phyloP scores from a whole-genome alignment of 1,140 invertebrate species.

The Hetaerina americana region DNA sequence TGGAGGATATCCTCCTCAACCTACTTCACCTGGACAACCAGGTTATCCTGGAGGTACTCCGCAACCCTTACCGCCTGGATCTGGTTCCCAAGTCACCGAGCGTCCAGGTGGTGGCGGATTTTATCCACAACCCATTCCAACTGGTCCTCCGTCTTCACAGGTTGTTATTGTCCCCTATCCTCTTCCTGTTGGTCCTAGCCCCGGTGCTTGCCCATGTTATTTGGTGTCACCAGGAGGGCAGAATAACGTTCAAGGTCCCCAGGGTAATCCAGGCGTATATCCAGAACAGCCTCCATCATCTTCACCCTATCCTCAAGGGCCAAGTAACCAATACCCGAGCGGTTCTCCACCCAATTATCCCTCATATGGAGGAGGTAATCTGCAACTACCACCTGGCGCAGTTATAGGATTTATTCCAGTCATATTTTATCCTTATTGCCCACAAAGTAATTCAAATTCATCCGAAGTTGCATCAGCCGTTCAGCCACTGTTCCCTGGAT shows the following conservation, averaged over 20 bases:
- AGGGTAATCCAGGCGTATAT: no score
- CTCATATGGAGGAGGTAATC: background rate
- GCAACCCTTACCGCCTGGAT: slow-evolving; percentile 16
- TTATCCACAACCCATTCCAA: background rate
- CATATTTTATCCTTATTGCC: slow-evolving; percentile 43
- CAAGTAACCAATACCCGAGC: background rate
- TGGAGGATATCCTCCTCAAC: background rate
- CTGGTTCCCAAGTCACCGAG: slow-evolving; percentile 21
- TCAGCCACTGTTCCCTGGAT: slow-evolving; percentile 35
- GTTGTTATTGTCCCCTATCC: background rate
- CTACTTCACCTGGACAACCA: slow-evolving; percentile 3
- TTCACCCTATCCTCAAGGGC: background rate
- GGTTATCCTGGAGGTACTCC: slow-evolving; percentile 12
- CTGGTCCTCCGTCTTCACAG: background rate
- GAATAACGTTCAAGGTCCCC: background rate
- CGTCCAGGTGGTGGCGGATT: slow-evolving; percentile 21
- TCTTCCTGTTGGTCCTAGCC: background rate
- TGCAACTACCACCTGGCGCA: background rate
- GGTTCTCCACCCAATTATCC: background rate
- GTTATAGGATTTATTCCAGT: slow-evolving; percentile 39
- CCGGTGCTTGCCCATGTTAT: background rate
- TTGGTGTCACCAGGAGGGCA: background rate
- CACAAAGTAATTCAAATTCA: slow-evolving; percentile 25
- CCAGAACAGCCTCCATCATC: background rate
- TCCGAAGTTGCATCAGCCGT: slow-evolving; percentile 29